Evolutionary conservation across 1,140 invertebrate genomes (phyloP).

Genomic region (Bombus polaris): DNA sequence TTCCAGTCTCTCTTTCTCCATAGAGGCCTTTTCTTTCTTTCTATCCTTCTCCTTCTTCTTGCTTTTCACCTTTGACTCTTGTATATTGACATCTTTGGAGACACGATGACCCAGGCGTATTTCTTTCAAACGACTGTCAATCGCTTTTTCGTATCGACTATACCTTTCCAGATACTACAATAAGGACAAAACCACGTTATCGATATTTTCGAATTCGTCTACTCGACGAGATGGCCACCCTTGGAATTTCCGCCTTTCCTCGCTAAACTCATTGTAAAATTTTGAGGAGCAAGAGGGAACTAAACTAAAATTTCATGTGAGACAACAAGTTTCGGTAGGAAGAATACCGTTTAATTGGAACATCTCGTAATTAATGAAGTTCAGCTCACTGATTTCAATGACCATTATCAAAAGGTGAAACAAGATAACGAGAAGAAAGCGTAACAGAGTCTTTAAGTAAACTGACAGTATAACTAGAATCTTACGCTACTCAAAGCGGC

Average conservation of each 20-base stretch:
- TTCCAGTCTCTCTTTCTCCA: conserved; percentile 35
- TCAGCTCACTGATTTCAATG: background rate
- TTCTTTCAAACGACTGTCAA: conserved; percentile 73
- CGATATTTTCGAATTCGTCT: background rate
- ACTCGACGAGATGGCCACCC: background rate
- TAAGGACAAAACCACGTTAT: background rate
- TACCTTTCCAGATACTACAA: conserved; percentile 73
- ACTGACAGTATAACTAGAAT: background rate
- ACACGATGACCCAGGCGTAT: conserved; percentile 50
- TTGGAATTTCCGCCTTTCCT: no score
- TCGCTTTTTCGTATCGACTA: conserved; percentile 71
- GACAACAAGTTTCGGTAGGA: no score
- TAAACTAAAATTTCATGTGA: background rate
- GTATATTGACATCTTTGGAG: background rate
- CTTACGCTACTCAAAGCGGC: conserved; percentile 88
- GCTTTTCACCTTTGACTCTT: conserved; percentile 39
- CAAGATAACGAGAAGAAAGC: background rate
- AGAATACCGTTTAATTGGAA: background rate
- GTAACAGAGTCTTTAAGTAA: no score
- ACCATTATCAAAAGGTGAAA: no score
- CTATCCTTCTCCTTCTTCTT: background rate
- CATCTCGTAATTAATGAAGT: background rate
- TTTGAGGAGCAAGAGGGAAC: background rate
- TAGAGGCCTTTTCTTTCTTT: conserved; percentile 12
- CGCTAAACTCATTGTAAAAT: background rate